A percentile compares a stretch with the other conserved stretches of the same genome.
These are phyloP conservation scores for Zootermopsis nevadensis DNA, from an alignment of 2,888 invertebrate genomes.

Conservation along the genomic window DNA sequence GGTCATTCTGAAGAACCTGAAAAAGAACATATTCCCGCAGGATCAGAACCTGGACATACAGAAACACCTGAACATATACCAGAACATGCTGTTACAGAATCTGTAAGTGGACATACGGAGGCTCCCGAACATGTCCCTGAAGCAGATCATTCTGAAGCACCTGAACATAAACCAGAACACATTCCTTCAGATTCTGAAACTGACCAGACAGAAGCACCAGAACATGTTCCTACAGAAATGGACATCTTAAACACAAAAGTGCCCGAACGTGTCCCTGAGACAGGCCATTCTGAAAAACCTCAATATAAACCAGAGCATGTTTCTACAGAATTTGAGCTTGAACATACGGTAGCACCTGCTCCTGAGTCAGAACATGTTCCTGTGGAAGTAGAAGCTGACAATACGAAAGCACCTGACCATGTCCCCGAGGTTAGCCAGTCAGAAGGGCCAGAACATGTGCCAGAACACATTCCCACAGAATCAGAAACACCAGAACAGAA, in stretches of 20 bases:
- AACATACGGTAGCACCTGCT: constrained; percentile 34
- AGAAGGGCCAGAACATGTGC: constrained; percentile 37
- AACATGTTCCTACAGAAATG: constrained; percentile 17
- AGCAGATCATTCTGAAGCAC: neutral
- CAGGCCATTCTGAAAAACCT: neutral
- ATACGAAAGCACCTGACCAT: neutral
- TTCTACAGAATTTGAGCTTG: constrained; percentile 48
- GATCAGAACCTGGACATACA: neutral
- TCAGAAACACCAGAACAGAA: neutral
- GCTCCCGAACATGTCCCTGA: neutral
- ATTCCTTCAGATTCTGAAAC: constrained; percentile 32
- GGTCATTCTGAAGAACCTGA: neutral
- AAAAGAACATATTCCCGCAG: neutral
- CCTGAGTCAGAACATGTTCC: constrained; percentile 39
- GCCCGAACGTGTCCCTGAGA: neutral
- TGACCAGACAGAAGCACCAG: constrained; percentile 11
- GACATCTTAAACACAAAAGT: neutral
- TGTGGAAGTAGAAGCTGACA: constrained; percentile 21
- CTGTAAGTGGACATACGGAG: constrained; percentile 7
- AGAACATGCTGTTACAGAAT: constrained; percentile 42
- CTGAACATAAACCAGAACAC: constrained; percentile 46
- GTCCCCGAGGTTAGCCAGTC: neutral
- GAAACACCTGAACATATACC: constrained; percentile 40
- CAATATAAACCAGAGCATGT: neutral
- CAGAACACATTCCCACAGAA: constrained; percentile 48